These are phyloP conservation scores for Gonatopus flavifemur DNA, from an alignment of 1,140 invertebrate genomes.

Conservation along the genomic window DNA sequence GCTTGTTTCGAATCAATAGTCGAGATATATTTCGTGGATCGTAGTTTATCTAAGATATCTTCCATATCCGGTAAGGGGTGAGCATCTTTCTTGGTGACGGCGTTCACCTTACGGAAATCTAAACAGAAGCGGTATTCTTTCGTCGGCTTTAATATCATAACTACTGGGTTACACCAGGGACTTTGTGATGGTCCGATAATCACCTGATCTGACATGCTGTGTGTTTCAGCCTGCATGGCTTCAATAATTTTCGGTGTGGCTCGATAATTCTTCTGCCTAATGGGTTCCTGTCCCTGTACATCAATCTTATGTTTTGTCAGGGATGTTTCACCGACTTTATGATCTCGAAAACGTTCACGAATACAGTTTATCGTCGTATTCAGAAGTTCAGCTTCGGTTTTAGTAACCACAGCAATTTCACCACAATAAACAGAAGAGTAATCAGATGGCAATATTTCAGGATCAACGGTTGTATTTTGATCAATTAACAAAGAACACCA, in stretches of 20 bases:
- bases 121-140: too few species aligned
- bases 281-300: too few species aligned
- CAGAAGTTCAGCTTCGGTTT: background rate
- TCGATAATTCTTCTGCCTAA: background rate
- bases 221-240: background rate
- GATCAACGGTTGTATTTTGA: background rate
- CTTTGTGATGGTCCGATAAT: background rate
- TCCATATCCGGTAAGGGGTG: too few species aligned
- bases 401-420: background rate
- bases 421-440: background rate
- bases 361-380: background rate
- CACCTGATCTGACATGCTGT: background rate
- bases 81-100: too few species aligned
- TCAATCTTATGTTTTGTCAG: background rate
- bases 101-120: too few species aligned
- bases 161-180: background rate
- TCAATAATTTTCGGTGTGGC: background rate
- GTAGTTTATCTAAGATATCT: too few species aligned
- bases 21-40: background rate
- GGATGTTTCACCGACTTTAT: too few species aligned
- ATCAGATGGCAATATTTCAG: background rate
- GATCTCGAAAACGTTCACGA: too few species aligned
- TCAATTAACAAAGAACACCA: background rate
- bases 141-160: background rate
- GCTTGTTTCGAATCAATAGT: background rate